Percentiles rank a stretch among this genome's conserved stretches.
Evolutionary conservation across 1,140 invertebrate genomes (phyloP).

Genomic region (Trachymyrmex cornetzi): DNA sequence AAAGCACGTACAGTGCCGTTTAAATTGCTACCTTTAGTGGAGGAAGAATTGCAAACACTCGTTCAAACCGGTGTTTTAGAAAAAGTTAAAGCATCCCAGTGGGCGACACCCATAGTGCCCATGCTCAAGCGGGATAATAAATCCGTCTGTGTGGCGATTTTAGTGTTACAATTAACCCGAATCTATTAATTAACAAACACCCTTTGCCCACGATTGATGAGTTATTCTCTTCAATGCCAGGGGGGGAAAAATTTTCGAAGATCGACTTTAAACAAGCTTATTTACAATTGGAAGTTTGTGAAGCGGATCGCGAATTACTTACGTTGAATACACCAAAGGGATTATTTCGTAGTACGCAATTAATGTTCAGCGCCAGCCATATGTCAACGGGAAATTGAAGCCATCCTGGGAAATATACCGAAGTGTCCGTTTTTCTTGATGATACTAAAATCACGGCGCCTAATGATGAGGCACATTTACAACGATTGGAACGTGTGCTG

Average conservation of each 20-base stretch:
- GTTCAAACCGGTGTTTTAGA: background rate
- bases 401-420: background rate
- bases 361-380: background rate
- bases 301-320: background rate
- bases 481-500: background rate
- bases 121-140: too few relatives aligned
- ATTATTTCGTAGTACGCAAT: background rate
- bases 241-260: background rate
- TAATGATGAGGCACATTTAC: background rate
- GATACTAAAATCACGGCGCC: background rate
- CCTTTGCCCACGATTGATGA: background rate
- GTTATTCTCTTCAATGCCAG: background rate
- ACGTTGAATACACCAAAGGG: background rate
- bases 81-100: background rate
- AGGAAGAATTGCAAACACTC: background rate
- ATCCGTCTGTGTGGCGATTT: too few relatives aligned
- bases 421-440: background rate
- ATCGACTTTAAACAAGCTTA: background rate
- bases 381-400: too few relatives aligned
- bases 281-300: background rate
- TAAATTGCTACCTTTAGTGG: background rate
- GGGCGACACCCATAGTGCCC: background rate
- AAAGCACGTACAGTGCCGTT: background rate
- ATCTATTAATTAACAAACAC: background rate
- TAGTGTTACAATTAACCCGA: background rate